Base-by-base conservation (phyloP, 2,888 invertebrate genomes). In the Catocala fraxini region DNA sequence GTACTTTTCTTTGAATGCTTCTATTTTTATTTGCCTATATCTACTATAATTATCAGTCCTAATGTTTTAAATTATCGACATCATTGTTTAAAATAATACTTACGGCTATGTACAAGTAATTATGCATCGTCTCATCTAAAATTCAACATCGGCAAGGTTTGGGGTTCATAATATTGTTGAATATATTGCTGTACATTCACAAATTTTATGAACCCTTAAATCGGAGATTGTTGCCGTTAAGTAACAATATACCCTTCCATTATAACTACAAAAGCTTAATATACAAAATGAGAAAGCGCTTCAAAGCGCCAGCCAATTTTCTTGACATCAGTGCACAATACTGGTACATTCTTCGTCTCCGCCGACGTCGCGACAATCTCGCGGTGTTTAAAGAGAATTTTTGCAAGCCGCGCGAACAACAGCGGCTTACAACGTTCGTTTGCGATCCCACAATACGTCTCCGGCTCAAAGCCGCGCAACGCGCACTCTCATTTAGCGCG, bases 381-480 rank as follows among this genome's bases (percentile, higher is more conserved):
- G 59, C 59, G 52, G 57, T 63, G 62, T 62, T 70, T 70, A 68
- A 47, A 68, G 53, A 73, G 55, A 63, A 59, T 58, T 62, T 65
- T 39, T 59, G 55, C 56, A 60, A 65, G 73, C 63, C 61, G 43
- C 35, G 13, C 12, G 46, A 61, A 76, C 58, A 73, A 66, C 73
- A 49, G 65, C 59, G 42, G 68, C 61, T 63, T 63, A 62, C 73
- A 47, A 53, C 61, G 48, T 65, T 58, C 70, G 70, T 61, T 69
- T 63, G 65, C 56, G 51, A 10, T 46, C 39, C 41, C 55, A 57
- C 57, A 72, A 75, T 70, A 54, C 57, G 66, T 47, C 43, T 47
- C 59, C 39, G 49, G 51, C 49, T 66, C 61, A 66, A 66, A 60
- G 64, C 56, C 34, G 51, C 56, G 57, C 63, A 43, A 53, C 46